Percentiles rank a stretch among this genome's conserved stretches.
phyloP scores from a whole-genome alignment of 1,140 invertebrate species.

The Microvelia longipes region DNA sequence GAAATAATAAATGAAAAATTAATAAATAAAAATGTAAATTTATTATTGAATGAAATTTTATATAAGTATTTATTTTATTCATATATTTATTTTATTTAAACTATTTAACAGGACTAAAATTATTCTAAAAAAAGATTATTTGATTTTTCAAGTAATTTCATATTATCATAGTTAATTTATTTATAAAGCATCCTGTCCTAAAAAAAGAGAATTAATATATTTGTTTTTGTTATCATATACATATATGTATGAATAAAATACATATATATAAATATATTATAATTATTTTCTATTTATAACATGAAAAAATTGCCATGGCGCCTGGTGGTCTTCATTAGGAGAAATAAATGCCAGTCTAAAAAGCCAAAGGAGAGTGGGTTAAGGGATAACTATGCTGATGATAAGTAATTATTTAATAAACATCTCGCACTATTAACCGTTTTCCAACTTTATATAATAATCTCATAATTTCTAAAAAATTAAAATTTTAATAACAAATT shows the following conservation, averaged over 20 bases:
- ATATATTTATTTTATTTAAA: not conserved
- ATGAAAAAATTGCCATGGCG: not conserved
- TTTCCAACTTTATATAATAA: not conserved
- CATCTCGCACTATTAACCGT: not conserved
- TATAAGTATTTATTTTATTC: constrained; percentile 10
- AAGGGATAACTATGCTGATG: not conserved
- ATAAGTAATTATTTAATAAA: not conserved
- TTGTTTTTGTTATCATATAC: not conserved
- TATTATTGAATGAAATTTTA: too few relatives aligned
- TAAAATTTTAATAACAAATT: too few relatives aligned
- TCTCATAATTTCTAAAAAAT: not conserved
- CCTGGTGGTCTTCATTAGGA: not conserved
- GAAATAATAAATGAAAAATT: too few relatives aligned
- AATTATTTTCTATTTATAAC: not conserved
- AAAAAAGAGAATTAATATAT: constrained; percentile 7
- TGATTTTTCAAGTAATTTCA: not conserved
- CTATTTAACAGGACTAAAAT: not conserved
- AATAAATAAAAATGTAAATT: too few relatives aligned
- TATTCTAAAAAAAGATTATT: constrained; percentile 2
- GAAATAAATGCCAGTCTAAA: not conserved
- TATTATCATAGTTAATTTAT: not conserved
- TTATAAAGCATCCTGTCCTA: constrained; percentile 1
- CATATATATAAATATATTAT: not conserved
- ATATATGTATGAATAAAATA: not conserved
- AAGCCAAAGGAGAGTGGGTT: not conserved